Conservation (phyloP, 2,888 invertebrate genomes). For the Macrostomum cliftonense region DNA sequence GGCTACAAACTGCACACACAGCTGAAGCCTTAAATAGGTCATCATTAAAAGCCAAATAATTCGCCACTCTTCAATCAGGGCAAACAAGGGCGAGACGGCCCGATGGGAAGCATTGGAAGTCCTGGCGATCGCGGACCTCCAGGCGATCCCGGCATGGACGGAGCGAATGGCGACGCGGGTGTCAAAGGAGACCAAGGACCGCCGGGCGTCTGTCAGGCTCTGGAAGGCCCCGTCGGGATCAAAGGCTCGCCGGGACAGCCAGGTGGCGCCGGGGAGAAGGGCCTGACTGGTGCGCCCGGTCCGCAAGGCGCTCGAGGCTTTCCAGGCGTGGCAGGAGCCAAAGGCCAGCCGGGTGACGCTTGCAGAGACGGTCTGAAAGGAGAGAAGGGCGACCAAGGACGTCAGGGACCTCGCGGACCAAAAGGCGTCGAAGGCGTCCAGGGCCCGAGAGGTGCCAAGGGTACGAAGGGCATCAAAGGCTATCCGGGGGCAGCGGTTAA, state of each 20-base stretch:
- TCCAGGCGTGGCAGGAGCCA: conserved; percentile 1
- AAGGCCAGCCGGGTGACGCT: conserved; percentile 6
- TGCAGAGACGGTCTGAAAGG: conserved; percentile 6
- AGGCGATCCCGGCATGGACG: conserved; percentile 1
- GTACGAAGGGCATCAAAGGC: conserved; percentile 9
- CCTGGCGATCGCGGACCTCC: conserved; percentile 9
- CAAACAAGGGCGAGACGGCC: conserved; percentile 1
- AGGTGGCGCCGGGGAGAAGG: conserved; percentile 11
- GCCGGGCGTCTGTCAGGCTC: too few species aligned
- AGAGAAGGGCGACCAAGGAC: conserved; percentile 12
- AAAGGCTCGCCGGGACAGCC: conserved; percentile 2
- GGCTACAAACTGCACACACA: too few species aligned
- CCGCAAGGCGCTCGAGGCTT: conserved; percentile 8
- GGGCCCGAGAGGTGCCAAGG: conserved; percentile 6
- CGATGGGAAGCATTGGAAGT: conserved; percentile 8
- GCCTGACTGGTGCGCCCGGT: conserved; percentile 12
- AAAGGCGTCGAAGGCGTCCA: conserved; percentile 8
- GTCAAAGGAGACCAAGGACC: conserved; percentile 3
- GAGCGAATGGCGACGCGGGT: neutral
- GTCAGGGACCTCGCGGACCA: conserved; percentile 17
- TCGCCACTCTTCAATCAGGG: too few species aligned
- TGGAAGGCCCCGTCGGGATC: neutral
- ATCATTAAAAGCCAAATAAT: too few species aligned
- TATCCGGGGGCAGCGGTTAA: neutral
- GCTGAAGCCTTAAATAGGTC: too few species aligned